These are phyloP conservation scores for Drosophila glabriapex DNA, from an alignment of 2,888 invertebrate genomes.

Conservation along the genomic window DNA sequence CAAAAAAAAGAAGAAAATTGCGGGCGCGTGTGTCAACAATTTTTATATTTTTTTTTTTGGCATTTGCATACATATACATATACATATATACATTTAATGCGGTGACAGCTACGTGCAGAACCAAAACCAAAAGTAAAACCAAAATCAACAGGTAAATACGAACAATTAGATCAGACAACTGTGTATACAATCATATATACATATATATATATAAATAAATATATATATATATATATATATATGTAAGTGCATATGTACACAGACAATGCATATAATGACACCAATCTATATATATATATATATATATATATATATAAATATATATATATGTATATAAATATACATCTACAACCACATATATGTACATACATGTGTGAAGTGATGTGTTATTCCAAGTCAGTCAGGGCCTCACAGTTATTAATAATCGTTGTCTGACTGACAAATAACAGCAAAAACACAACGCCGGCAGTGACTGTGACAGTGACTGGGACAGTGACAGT, in stretches of 20 bases:
- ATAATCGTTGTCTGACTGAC: slow-evolving; percentile 60
- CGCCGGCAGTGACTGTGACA: slow-evolving; percentile 52
- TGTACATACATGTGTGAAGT: neutral
- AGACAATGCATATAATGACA: slow-evolving; percentile 32
- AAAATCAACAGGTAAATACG: slow-evolving; percentile 74
- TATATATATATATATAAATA: neutral
- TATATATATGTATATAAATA: too few relatives aligned
- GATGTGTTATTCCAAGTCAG: slow-evolving; percentile 7
- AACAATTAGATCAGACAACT: slow-evolving; percentile 51
- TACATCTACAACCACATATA: slow-evolving; percentile 10
- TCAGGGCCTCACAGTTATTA: slow-evolving; percentile 53
- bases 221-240: too few relatives aligned
- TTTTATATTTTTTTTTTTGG: slow-evolving; percentile 17
- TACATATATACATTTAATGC: slow-evolving; percentile 25
- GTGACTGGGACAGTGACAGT: slow-evolving; percentile 4
- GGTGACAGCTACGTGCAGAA: slow-evolving; percentile 40
- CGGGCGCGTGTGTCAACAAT: slow-evolving; percentile 57
- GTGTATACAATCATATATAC: neutral
- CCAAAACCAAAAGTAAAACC: slow-evolving; percentile 53
- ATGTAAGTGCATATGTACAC: neutral
- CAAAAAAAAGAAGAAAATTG: slow-evolving; percentile 25
- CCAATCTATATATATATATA: slow-evolving; percentile 19
- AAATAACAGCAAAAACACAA: slow-evolving; percentile 26
- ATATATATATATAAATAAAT: too few relatives aligned
- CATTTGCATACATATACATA: slow-evolving; percentile 42